Evolutionary conservation across 2,888 invertebrate species (phyloP).

Genomic region (Zhuqinia jingwanae): DNA sequence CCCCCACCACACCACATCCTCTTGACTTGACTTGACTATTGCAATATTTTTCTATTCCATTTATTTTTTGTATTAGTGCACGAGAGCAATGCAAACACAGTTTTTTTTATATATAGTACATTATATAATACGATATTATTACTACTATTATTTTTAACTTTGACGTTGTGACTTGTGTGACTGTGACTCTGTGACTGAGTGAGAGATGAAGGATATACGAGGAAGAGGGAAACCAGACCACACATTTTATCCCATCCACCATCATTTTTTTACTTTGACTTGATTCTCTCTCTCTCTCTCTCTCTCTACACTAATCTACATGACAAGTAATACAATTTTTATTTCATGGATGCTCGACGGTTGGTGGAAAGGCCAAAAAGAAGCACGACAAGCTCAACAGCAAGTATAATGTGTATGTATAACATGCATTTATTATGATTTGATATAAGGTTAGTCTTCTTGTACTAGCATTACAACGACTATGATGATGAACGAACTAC

Average conservation of each 20-base stretch:
- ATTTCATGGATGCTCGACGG: not conserved
- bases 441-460: not conserved
- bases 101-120: no score
- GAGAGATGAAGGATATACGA: constrained; percentile 8
- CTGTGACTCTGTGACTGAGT: no score
- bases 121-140: constrained; percentile 12
- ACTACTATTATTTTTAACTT: constrained; percentile 24
- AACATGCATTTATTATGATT: not conserved
- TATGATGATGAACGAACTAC: not conserved
- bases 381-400: no score
- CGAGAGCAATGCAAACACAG: not conserved
- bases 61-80: no score
- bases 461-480: not conserved
- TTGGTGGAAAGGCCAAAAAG: no score
- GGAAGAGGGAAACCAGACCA: constrained; percentile 4
- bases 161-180: no score
- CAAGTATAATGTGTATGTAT: no score
- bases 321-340: constrained; percentile 44
- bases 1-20: not conserved
- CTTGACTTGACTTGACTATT: not conserved
- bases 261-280: constrained; percentile 36
- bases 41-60: no score
- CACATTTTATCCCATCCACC: constrained; percentile 30
- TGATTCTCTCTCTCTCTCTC: no score
- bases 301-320: no score